phyloP scores from a whole-genome alignment of 2,113 vertebrate genomes.

The Apeltes quadracus region DNA sequence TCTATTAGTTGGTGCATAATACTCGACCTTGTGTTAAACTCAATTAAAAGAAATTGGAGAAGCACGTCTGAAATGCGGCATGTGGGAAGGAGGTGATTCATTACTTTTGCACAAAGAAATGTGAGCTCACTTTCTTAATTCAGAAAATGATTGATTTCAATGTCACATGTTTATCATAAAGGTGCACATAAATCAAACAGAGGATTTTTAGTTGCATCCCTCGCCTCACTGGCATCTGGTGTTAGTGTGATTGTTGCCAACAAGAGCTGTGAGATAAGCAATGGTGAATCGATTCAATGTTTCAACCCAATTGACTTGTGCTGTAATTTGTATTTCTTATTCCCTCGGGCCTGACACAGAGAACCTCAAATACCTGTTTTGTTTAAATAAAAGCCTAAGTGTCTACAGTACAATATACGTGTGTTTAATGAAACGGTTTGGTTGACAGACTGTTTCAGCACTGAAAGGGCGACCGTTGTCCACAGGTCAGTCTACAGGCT shows the following conservation, averaged over 20 bases:
- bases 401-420: neutral
- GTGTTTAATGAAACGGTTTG: neutral
- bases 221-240: neutral
- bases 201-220: neutral
- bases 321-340: slow-evolving; percentile 25
- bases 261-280: slow-evolving; percentile 24
- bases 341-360: slow-evolving; percentile 23
- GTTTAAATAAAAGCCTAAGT: neutral
- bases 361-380: slow-evolving; percentile 9
- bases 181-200: neutral
- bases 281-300: slow-evolving; percentile 11
- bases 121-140: neutral
- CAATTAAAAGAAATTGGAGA: neutral
- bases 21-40: neutral
- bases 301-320: slow-evolving; percentile 26
- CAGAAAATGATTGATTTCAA: neutral
- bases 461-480: slow-evolving; percentile 36
- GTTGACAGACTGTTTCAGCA: slow-evolving; percentile 5
- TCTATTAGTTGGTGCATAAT: neutral
- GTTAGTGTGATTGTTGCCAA: neutral
- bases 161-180: neutral
- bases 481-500: slow-evolving; percentile 41
- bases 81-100: neutral
- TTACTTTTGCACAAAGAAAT: neutral
- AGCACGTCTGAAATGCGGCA: neutral